phyloP scores from a whole-genome alignment of 2,113 vertebrate species.

The Oreocharis arfaki region DNA sequence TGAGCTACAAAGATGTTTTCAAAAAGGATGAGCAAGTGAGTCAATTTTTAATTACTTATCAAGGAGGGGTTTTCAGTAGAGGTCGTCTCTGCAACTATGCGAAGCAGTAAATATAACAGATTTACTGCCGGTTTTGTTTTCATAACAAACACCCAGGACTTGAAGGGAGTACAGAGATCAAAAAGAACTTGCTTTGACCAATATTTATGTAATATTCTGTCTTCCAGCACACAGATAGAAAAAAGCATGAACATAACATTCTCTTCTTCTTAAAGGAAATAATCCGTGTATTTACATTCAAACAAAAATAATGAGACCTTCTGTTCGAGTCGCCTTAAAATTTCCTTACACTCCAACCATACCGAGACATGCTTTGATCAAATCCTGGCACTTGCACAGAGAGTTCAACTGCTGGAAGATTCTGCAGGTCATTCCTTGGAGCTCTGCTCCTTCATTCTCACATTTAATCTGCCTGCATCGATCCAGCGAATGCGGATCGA shows the following conservation, averaged over 20 bases:
- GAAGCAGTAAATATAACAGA: neutral
- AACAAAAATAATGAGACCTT: neutral
- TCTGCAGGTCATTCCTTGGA: neutral
- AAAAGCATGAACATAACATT: neutral
- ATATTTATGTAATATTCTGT: neutral
- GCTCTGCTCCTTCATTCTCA: neutral
- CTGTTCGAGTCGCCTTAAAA: neutral
- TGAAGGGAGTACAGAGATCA: neutral
- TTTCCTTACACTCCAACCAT: neutral
- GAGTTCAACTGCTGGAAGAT: neutral
- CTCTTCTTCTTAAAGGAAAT: neutral
- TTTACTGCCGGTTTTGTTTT: neutral
- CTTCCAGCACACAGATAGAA: neutral
- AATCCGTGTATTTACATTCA: neutral
- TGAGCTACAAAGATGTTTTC: conserved; percentile 9
- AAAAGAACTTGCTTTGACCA: neutral
- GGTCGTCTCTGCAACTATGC: neutral
- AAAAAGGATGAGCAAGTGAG: neutral
- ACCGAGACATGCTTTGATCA: neutral
- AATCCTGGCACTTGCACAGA: neutral
- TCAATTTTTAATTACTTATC: conserved; percentile 31
- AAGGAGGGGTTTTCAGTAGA: neutral
- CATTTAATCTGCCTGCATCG: neutral
- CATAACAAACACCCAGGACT: neutral
- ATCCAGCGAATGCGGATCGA: neutral